Base-by-base conservation (phyloP, 35 echinoderm and acorn worm genomes). In the Acanthaster planci region DNA sequence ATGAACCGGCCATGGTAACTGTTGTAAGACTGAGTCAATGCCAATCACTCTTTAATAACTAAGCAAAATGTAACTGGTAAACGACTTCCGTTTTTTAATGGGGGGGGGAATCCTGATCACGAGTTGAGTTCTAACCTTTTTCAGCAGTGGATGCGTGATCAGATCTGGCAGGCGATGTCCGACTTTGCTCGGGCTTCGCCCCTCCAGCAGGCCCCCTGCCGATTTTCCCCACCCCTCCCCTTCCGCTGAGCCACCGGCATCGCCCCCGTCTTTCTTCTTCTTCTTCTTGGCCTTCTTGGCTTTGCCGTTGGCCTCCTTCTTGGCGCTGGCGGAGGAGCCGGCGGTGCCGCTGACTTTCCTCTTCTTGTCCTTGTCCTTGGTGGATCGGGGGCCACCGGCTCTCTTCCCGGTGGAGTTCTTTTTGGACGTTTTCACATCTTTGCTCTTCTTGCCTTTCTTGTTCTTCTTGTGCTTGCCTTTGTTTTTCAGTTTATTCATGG, bases 281-380 rank as follows among this genome's bases (percentile, higher is more conserved):
- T 87, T 79, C 39, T 87, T 87, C 34, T 79, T 87, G 47, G 51
- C 31, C 55, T 87, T 79, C 76, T 86, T 86, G 23, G 77, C 51
- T 57, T 87, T 87, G 17, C 52, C 72, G 38, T 79, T 87, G 52
- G 77, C 54, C 51, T 87, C 77, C 54, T 87, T 78, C 40, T 87
- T 52, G 19, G 37, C 51, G 51, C 75, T 85, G 14, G 39, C 39
- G 42, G 64, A 5, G 19, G 19, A 26, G 64, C 64, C 34, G 23
- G 81, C 14, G 6, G 14, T 59, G 16, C 51, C 51, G 38, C 40
- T n/a, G n/a, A n/a, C 44, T 53, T 81, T 81, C 27, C 54, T 60
- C 44, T 83, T 83, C 53, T 83, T 83, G 17, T 83, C 29, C 81
- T 83, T 79, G 77, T 79, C 37, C 77, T 79, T 79, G 29, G 37